Conservation (phyloP, 2,113 vertebrate genomes). For the Rana temporaria region DNA sequence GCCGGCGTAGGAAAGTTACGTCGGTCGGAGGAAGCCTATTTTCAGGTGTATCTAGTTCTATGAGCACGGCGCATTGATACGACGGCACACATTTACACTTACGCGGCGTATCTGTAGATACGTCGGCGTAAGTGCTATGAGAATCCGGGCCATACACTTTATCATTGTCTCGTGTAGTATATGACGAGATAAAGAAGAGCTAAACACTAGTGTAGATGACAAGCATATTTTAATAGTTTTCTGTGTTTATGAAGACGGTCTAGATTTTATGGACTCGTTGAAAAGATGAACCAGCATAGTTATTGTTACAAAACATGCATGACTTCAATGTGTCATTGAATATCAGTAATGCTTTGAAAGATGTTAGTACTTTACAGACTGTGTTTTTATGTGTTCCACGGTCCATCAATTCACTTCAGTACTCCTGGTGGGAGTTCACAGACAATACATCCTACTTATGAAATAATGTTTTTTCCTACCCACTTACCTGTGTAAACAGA, state of each 20-base stretch:
- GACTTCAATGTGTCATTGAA: constrained; percentile 4
- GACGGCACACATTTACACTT: too few species aligned
- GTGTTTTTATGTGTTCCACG: constrained; percentile 18
- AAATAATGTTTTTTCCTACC: not conserved
- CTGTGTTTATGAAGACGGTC: not conserved
- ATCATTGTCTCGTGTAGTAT: too few species aligned
- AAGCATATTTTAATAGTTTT: too few species aligned
- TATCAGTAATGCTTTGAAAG: constrained; percentile 11
- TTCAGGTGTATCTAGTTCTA: too few species aligned
- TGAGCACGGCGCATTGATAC: too few species aligned
- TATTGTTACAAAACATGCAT: constrained; percentile 23
- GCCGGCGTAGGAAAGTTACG: too few species aligned
- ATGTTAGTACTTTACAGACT: constrained; percentile 10
- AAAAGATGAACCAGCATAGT: constrained; percentile 1
- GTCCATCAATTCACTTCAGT: constrained; percentile 25
- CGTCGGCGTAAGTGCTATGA: too few species aligned
- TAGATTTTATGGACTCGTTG: not conserved
- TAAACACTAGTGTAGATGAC: too few species aligned
- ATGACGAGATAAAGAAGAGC: too few species aligned
- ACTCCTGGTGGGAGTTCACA: constrained; percentile 30
- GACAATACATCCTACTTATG: constrained; percentile 6
- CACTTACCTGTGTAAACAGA: constrained; percentile 33
- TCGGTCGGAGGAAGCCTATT: too few species aligned
- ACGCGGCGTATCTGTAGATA: too few species aligned
- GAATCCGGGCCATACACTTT: too few species aligned